Base-by-base conservation (phyloP, 2,888 invertebrate species). In the Phyto melanocephala region DNA sequence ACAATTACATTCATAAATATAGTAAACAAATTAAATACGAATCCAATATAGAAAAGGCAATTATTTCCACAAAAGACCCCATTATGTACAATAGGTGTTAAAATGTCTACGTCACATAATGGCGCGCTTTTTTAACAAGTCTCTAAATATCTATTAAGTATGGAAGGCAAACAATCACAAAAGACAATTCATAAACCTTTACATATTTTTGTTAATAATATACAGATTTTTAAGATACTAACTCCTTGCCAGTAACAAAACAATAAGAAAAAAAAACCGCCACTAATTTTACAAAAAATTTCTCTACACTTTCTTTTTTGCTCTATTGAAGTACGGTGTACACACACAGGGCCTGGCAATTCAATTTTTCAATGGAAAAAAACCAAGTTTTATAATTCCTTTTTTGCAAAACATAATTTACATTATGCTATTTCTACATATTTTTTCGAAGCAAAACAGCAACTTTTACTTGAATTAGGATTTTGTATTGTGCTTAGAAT, bases 231-330 rank as follows among this genome's bases (percentile, higher is more conserved):
- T 8, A 58, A 28, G 45, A 42, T 13, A 28, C 17, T 37, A 71
- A 62, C 52, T 67, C 54, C 67, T 76, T 62, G 45, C n/a, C 42
- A 42, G 33, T 37, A 60, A 20, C 22, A 58, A 11, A 50, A 45
- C 42, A 45, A 54, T 58, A 20, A 17, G 28, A 6, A 47, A 56
- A 54, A 78, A 77, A 80, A 81, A 22, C 78, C 71, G 80, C 80
- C 83, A 83, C 75, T 71, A 72, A 70, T 42, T 56, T 45, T 62
- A 68, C 56, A 85, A 89, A 28, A 89, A 89, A 89, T 89, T 89
- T 89, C 89, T 89, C 89, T 89, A 89, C 89, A 89, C 89, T 89
- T 89, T 89, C 88, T 88, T 89, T 88, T 88, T 81, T 47, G 71
- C 82, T 76, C 60, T 62, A 47, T 15, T 60, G 52, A 56, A 63